These are phyloP conservation scores for Anneissia japonica DNA, from an alignment of 35 echinoderm and acorn worm genomes.

Conservation along the genomic window DNA sequence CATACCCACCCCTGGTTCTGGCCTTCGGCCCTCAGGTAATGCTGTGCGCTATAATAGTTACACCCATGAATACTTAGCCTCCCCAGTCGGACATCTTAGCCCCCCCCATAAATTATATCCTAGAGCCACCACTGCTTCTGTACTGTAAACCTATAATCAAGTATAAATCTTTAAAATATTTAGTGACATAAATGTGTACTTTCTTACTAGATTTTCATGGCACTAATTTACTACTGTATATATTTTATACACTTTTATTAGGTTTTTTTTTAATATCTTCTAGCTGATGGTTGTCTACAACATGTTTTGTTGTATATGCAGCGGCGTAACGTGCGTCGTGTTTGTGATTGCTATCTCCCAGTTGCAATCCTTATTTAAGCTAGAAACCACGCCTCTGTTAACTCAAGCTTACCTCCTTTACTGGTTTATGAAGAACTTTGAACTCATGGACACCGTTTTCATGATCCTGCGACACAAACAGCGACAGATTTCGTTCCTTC, in stretches of 20 bases:
- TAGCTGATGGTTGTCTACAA: background rate
- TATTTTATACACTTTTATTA: constrained; percentile 8
- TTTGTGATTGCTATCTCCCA: background rate
- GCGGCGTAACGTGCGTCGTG: background rate
- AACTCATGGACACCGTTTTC: constrained; percentile 12
- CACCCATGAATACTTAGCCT: too few relatives aligned
- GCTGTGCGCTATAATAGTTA: too few relatives aligned
- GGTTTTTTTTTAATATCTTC: background rate
- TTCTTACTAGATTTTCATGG: too few relatives aligned
- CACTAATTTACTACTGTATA: too few relatives aligned
- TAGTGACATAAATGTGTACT: too few relatives aligned
- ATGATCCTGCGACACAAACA: constrained; percentile 9
- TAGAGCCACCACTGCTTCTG: too few relatives aligned
- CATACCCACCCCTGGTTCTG: too few relatives aligned
- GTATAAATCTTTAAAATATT: too few relatives aligned
- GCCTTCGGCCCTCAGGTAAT: too few relatives aligned
- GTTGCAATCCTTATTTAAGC: background rate
- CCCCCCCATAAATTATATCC: too few relatives aligned
- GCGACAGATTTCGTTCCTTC: constrained; percentile 9
- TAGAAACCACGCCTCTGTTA: background rate
- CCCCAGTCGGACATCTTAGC: too few relatives aligned
- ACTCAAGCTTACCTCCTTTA: background rate
- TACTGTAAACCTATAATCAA: too few relatives aligned
- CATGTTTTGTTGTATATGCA: background rate
- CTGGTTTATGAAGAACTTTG: background rate